phyloP scores from a whole-genome alignment of 2,113 vertebrate genomes.

The Ardeotis arabs region DNA sequence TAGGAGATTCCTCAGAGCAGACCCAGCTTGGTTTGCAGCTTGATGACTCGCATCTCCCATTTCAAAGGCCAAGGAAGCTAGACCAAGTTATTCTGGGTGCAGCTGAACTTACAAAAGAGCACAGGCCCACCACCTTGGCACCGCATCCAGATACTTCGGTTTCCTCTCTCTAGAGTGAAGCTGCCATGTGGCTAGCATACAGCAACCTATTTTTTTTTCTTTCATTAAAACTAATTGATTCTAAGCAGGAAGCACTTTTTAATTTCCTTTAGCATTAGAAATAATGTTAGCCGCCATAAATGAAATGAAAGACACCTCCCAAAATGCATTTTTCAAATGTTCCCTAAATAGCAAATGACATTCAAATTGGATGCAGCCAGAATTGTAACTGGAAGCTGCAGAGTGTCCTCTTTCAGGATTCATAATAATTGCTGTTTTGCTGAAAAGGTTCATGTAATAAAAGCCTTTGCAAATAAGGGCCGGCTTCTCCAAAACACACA shows the following conservation, averaged over 20 bases:
- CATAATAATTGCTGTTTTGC: background rate
- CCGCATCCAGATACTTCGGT: background rate
- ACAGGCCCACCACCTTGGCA: background rate
- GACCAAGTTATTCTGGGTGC: background rate
- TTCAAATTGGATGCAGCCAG: background rate
- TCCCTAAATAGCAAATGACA: slow-evolving; percentile 19
- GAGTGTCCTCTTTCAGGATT: slow-evolving; percentile 8
- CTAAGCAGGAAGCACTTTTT: slow-evolving; percentile 28
- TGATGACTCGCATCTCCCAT: rapidly evolving
- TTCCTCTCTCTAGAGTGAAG: background rate
- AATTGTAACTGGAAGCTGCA: slow-evolving; percentile 15
- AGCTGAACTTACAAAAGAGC: background rate
- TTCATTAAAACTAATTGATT: slow-evolving; percentile 12
- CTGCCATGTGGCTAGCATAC: background rate
- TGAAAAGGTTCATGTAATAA: background rate
- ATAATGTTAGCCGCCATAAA: background rate
- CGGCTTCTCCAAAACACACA: background rate
- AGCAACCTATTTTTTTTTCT: background rate
- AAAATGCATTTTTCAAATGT: slow-evolving; percentile 13
- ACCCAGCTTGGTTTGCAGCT: background rate
- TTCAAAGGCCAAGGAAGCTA: background rate
- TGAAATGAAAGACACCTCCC: slow-evolving; percentile 22
- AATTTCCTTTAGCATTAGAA: slow-evolving; percentile 32
- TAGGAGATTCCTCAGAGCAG: background rate
- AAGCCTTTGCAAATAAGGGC: background rate